Conservation (phyloP, 2,113 vertebrate genomes). For the Eulemur rufifrons region DNA sequence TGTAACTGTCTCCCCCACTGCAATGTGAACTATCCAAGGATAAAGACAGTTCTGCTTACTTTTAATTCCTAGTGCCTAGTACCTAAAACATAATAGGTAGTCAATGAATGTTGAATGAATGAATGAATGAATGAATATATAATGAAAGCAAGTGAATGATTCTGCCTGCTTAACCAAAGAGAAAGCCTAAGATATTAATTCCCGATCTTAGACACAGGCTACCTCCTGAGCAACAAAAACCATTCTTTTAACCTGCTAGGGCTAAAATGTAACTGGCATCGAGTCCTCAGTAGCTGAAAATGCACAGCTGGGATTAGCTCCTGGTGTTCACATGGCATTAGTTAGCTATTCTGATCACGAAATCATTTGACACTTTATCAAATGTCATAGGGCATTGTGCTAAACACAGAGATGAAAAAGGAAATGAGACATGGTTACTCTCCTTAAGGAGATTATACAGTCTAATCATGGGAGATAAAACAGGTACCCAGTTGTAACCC, state of each 20-base stretch:
- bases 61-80: neutral
- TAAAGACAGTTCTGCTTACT: neutral
- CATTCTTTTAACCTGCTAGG: neutral
- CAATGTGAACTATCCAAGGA: neutral
- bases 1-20: neutral
- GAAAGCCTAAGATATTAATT: neutral
- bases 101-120: neutral
- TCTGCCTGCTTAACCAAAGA: neutral
- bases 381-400: neutral
- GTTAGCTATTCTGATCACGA: neutral
- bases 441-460: neutral
- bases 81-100: neutral
- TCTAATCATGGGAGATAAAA: neutral
- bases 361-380: neutral
- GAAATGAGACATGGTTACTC: neutral
- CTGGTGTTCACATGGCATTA: neutral
- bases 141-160: neutral
- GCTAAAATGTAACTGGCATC: neutral
- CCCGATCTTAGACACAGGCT: neutral
- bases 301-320: neutral
- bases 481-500: neutral
- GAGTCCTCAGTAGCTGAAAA: neutral
- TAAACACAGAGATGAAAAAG: neutral
- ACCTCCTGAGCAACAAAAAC: neutral
- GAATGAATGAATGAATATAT: neutral